phyloP scores from a whole-genome alignment of 2,113 vertebrate species.

The Carassius carassius region DNA sequence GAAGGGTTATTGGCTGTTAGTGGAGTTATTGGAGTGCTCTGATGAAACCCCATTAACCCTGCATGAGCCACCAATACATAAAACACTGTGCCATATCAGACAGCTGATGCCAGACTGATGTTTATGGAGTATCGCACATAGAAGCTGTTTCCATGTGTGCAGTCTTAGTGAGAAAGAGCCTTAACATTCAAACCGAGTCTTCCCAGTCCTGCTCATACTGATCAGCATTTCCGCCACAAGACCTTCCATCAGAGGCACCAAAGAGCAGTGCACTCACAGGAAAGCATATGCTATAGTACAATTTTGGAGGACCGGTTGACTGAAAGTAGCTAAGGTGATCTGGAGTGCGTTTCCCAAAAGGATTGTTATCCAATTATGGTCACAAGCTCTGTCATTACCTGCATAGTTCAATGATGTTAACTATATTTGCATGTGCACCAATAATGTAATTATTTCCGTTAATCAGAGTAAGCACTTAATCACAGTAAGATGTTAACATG shows the following conservation, averaged over 20 bases:
- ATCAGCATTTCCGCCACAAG: constrained; percentile 58
- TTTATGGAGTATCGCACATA: background rate
- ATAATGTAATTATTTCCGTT: no score
- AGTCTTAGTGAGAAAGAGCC: constrained; percentile 11
- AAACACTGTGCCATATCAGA: constrained; percentile 33
- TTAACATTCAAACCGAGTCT: constrained; percentile 62
- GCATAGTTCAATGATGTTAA: no score
- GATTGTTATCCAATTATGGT: background rate
- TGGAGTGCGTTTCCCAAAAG: background rate
- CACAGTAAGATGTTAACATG: no score
- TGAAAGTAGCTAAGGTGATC: background rate
- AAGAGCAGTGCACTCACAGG: background rate
- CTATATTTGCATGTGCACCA: no score
- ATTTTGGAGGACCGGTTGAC: background rate
- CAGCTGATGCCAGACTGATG: background rate
- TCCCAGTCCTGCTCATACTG: constrained; percentile 50
- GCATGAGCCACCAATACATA: constrained; percentile 6
- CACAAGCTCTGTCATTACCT: no score
- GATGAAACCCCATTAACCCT: background rate
- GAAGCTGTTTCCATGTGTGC: background rate
- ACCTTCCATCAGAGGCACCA: constrained; percentile 31
- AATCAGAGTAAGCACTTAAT: no score
- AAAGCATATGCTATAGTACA: background rate
- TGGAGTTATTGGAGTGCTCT: background rate
- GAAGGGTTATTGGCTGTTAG: background rate